A percentile compares a stretch with the other conserved stretches of the same genome.
Conservation (phyloP, 2,888 invertebrate species). For the Ischnura elegans region DNA sequence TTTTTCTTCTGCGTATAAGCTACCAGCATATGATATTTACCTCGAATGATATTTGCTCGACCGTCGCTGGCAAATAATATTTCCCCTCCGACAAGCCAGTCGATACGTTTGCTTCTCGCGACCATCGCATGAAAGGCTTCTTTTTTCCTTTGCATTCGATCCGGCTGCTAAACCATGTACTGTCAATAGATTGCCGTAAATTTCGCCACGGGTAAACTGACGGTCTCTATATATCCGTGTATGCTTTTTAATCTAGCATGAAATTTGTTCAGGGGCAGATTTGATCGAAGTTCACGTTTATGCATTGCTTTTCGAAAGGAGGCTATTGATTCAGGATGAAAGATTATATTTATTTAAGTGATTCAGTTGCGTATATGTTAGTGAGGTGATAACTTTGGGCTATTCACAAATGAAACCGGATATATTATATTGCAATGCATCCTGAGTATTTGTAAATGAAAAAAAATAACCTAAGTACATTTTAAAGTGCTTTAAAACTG, state of each 20-base stretch:
- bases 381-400: too few relatives aligned
- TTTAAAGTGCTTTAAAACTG: too few relatives aligned
- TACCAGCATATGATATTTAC: conserved; percentile 26
- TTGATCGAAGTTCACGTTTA: too few relatives aligned
- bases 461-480: too few relatives aligned
- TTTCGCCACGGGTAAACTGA: background rate
- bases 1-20: conserved; percentile 35
- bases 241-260: background rate
- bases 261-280: too few relatives aligned
- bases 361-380: too few relatives aligned
- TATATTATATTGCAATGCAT: too few relatives aligned
- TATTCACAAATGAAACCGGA: too few relatives aligned
- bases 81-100: background rate
- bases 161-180: background rate
- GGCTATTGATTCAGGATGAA: too few relatives aligned
- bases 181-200: background rate
- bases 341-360: too few relatives aligned
- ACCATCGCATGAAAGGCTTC: background rate
- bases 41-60: conserved; percentile 29
- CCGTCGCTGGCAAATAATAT: background rate
- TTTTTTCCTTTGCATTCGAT: background rate
- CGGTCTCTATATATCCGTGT: background rate
- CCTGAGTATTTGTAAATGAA: too few relatives aligned
- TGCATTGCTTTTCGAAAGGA: too few relatives aligned
- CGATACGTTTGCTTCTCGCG: background rate